phyloP scores from a whole-genome alignment of 30 jellyfish, hydroid and myxozoan species.

The Hydractinia echinata region DNA sequence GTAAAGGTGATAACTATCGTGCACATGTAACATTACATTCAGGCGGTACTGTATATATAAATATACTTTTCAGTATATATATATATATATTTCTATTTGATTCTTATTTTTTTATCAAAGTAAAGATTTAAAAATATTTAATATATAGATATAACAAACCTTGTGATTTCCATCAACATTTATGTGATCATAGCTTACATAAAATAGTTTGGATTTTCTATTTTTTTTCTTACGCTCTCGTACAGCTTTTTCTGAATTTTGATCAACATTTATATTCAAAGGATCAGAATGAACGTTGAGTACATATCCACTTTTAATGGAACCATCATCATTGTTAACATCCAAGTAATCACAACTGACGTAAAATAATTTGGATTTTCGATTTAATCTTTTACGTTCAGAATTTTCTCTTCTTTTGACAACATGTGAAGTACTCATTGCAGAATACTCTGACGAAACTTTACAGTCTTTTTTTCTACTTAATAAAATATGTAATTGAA shows the following conservation, averaged over 20 bases:
- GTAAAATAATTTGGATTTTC: conserved; percentile 46
- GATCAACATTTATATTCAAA: conserved; percentile 2
- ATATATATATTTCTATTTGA: too few species aligned
- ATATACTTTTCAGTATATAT: too few species aligned
- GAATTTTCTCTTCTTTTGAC: background rate
- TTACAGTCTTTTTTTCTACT: too few species aligned
- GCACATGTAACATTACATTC: too few species aligned
- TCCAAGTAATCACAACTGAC: conserved; percentile 56
- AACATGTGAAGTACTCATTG: too few species aligned
- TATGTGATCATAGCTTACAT: conserved; percentile 69
- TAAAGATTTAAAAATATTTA: too few species aligned
- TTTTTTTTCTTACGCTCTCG: conserved; percentile 23
- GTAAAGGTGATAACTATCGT: too few species aligned
- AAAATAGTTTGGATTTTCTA: conserved; percentile 69
- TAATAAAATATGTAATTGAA: too few species aligned
- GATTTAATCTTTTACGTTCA: conserved; percentile 20
- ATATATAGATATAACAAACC: too few species aligned
- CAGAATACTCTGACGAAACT: too few species aligned
- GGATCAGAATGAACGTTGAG: conserved; percentile 26
- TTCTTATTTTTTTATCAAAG: too few species aligned
- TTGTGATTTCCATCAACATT: background rate
- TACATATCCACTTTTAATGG: conserved; percentile 7
- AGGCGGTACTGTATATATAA: too few species aligned
- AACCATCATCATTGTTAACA: background rate
- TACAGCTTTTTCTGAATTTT: conserved; percentile 6